phyloP scores from a whole-genome alignment of 2,888 invertebrate species.

The Cyaniris semiargus region DNA sequence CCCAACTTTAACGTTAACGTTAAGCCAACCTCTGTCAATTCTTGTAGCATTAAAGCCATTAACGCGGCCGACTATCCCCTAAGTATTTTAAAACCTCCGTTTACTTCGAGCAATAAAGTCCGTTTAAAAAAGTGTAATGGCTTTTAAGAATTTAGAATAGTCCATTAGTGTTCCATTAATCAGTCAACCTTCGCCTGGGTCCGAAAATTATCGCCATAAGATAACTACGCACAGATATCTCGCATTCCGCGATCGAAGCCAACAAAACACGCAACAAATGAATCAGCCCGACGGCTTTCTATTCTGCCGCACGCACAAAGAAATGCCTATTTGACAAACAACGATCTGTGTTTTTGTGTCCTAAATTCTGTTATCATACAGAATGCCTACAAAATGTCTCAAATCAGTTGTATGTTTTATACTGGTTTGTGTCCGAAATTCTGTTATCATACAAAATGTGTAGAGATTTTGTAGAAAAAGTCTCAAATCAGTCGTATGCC shows the following conservation, averaged over 20 bases:
- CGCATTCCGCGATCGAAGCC: background rate
- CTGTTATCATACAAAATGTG: background rate
- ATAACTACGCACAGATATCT: background rate
- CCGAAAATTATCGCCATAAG: conserved; percentile 5
- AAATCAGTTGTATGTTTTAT: no score
- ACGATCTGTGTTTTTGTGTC: background rate
- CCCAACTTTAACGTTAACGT: background rate
- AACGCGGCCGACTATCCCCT: background rate
- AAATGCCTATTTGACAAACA: background rate
- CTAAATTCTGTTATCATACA: background rate
- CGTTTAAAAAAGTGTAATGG: conserved; percentile 13
- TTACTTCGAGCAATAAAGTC: background rate
- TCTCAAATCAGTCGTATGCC: no score
- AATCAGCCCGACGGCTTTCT: background rate
- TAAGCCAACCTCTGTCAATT: background rate
- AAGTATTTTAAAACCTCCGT: conserved; percentile 11
- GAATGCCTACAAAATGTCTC: background rate
- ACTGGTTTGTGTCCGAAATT: background rate
- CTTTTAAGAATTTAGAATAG: conserved; percentile 17
- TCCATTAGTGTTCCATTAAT: conserved; percentile 37
- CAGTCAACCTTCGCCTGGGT: conserved; percentile 35
- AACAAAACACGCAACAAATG: background rate
- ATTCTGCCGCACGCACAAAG: background rate
- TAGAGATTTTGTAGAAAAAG: background rate
- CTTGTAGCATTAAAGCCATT: background rate